Conservation (phyloP, 2,797 vertebrate species). For the Columba guinea region DNA sequence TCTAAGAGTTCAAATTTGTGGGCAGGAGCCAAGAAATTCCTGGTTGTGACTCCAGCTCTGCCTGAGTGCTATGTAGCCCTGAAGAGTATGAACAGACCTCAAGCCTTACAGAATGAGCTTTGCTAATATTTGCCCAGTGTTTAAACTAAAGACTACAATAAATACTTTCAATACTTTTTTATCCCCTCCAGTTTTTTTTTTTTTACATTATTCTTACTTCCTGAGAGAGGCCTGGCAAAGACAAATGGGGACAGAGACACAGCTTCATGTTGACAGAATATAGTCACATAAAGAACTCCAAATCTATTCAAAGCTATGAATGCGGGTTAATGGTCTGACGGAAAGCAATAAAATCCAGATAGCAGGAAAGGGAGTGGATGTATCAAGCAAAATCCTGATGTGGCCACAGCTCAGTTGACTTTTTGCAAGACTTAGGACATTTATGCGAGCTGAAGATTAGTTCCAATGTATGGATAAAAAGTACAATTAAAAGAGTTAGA, state of each 20-base stretch:
- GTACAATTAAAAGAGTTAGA: background rate
- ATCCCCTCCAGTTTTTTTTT: background rate
- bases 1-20: background rate
- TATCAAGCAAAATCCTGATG: background rate
- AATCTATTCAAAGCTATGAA: background rate
- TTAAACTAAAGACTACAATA: background rate
- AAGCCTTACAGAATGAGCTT: background rate
- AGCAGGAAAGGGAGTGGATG: background rate
- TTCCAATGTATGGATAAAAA: background rate
- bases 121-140: background rate
- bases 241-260: background rate
- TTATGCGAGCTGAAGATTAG: background rate
- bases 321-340: background rate
- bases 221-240: background rate
- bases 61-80: background rate
- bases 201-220: background rate
- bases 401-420: background rate
- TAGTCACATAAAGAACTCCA: background rate
- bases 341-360: background rate
- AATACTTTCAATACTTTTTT: background rate
- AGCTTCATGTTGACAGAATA: background rate
- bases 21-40: background rate
- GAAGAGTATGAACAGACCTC: background rate
- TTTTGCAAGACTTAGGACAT: background rate
- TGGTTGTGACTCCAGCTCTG: background rate